Base-by-base conservation (phyloP, 2,888 invertebrate species). In the Eumerus sabulonum region DNA sequence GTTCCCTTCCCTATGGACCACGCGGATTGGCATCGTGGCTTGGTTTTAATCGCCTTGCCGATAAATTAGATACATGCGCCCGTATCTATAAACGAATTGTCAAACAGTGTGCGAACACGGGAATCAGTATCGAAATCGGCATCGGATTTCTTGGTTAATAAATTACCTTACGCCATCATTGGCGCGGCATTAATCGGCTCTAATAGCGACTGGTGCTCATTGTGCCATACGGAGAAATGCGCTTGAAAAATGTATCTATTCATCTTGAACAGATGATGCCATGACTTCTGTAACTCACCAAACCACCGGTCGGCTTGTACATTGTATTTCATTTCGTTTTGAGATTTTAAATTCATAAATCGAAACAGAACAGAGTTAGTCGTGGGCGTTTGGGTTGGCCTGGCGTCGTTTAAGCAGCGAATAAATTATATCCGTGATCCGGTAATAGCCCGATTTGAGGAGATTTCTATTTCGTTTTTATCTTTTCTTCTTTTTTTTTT, bases 261-360 rank as follows among this genome's bases (percentile, higher is more conserved):
- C 45, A 50, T 56, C 64, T 42, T 53, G 18, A 57, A 63, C 77
- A 67, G 72, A 70, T 73, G 68, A 57, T 60, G 40, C 35, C 9
- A 14, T 62, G 68, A 59, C 72, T 72, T 74, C 68, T 60, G 54
- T 48, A 70, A 59, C 54, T 16, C 45, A n/a, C 12, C 40, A 40
- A 40, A 19, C 12, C 53, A 18, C 35, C 35, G 16, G 59, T 40
- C 38, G 48, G 77, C 62, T 11, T 63, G 50, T 51, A 56, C n/a
- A n/a, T n/a, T n/a, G n/a, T 64, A 45, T 72, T 72, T 64, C n/a
- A 45, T 64, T 72, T 57, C n/a, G 57, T 72, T 70, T 73, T 73
- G 63, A 68, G 51, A 64, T 72, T 77, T 72, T 62, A 67, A 77
- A 64, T 68, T 70, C 73, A 79, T 73, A 79, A 79, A 79, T 79